Base-by-base conservation (phyloP, 2,888 invertebrate genomes). In the Peribatodes rhomboidaria region DNA sequence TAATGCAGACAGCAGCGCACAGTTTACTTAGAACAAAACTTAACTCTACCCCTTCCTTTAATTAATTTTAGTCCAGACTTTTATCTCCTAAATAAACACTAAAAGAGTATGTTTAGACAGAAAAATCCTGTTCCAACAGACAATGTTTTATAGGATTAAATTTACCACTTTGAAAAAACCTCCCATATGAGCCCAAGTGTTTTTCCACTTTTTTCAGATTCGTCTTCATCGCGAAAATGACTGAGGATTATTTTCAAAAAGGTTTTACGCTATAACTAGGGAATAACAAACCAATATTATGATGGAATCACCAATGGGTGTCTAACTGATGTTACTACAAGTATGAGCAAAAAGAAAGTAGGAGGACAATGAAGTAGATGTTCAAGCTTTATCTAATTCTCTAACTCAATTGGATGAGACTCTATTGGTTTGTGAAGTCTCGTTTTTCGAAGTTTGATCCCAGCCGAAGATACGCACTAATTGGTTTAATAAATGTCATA, bases 201-300 rank as follows among this genome's bases (percentile, higher is more conserved):
- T 47, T 42, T 46, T 42, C 41, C 39, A 47, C 20, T 31, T 47
- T 42, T 46, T 42, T 33, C 39, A 47, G 60, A 54, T 54, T 61
- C 47, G 39, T 55, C 61, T 49, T 39, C 41, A 47, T 49, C 61
- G 16, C 61, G 41, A 13, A 49, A 55, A 61, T 61, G 61, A 49
- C 35, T 6, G 10, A 18, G 61, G 61, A 61, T 61, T 61, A 61
- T 41, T 42, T 54, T 49, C 47, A 41, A 49, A 59, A 54, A 37
- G 57, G 35, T 44, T 31, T 52, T n/a, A 1, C 22, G 47, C 27
- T 33, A 18, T 18, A 53, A 18, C 27, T 16, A 14, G 1, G 11
- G 16, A 33, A 47, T 16, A 20, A 0, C 1, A 8, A 31, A n/a
- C n/a, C 20, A 35, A 3, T 16, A 20, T 11, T 11, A 11, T 11